Evolutionary conservation across 2,797 vertebrate species (phyloP).

Genomic region (Chanos chanos): DNA sequence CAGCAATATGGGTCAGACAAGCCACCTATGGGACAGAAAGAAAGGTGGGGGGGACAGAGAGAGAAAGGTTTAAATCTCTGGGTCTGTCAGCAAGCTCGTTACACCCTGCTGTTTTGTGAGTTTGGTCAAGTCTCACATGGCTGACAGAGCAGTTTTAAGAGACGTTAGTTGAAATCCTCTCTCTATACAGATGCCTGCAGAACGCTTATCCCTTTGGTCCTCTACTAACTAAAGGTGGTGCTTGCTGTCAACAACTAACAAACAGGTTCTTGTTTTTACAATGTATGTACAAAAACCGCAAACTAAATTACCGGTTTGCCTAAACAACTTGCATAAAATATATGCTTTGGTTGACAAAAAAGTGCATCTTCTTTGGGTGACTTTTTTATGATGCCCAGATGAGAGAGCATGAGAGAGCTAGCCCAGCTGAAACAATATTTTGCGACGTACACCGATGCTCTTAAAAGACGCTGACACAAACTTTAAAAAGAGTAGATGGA

Average conservation of each 20-base stretch:
- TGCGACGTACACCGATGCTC: slow-evolving; percentile 9
- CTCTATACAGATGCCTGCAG: neutral
- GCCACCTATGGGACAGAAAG: slow-evolving; percentile 76
- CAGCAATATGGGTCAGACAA: slow-evolving; percentile 87
- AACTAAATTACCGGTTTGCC: no score
- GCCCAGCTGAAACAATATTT: slow-evolving; percentile 46
- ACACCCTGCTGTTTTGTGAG: slow-evolving; percentile 16
- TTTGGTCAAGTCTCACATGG: neutral
- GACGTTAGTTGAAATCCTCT: neutral
- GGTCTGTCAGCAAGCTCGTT: slow-evolving; percentile 16
- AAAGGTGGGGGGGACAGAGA: neutral
- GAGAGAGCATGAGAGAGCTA: slow-evolving; percentile 20
- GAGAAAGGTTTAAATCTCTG: slow-evolving; percentile 5
- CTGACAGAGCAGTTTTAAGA: slow-evolving; percentile 1
- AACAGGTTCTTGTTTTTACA: no score
- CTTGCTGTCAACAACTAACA: no score
- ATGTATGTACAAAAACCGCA: no score
- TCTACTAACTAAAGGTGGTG: slow-evolving; percentile 1
- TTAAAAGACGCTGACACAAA: slow-evolving; percentile 23
- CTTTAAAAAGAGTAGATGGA: slow-evolving; percentile 14
- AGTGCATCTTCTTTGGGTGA: neutral
- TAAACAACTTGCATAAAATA: no score
- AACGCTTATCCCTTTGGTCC: slow-evolving; percentile 4
- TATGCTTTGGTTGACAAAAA: slow-evolving; percentile 11
- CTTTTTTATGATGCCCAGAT: slow-evolving; percentile 33